Evolutionary conservation across 2,888 invertebrate genomes (phyloP).

Genomic region (Spilosoma lubricipeda): DNA sequence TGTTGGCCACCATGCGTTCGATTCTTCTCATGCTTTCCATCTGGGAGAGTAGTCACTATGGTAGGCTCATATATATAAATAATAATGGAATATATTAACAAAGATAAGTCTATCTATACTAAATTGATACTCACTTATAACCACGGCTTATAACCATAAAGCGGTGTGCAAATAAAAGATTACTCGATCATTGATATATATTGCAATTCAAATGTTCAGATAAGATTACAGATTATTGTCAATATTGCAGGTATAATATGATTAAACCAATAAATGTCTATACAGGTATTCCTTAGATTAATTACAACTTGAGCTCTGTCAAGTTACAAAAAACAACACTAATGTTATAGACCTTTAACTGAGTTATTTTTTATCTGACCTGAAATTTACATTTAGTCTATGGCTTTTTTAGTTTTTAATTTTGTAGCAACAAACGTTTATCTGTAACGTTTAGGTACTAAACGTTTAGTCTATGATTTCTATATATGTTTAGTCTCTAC

Average conservation of each 20-base stretch:
- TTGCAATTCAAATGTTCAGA: not conserved
- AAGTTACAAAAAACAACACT: not conserved
- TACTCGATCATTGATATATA: not conserved
- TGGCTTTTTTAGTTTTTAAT: not conserved
- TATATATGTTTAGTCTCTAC: too few relatives aligned
- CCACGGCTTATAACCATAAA: too few relatives aligned
- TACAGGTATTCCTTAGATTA: not conserved
- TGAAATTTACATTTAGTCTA: not conserved
- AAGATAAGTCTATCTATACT: not conserved
- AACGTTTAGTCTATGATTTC: too few relatives aligned
- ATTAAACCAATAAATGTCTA: not conserved
- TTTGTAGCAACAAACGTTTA: not conserved
- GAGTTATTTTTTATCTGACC: too few relatives aligned
- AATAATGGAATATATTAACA: not conserved
- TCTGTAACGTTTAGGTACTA: too few relatives aligned
- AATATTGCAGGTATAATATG: not conserved
- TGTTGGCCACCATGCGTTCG: too few relatives aligned
- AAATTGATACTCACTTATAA: not conserved
- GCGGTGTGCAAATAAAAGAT: not conserved
- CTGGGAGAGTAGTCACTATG: too few relatives aligned
- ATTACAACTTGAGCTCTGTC: not conserved
- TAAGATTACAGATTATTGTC: not conserved
- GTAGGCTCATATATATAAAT: too few relatives aligned
- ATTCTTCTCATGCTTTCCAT: too few relatives aligned
- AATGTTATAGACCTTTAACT: too few relatives aligned